A percentile compares a stretch with the other conserved stretches of the same genome.
These are phyloP conservation scores for Thaleichthys pacificus DNA, from an alignment of 2,797 vertebrate species.

Conservation along the genomic window DNA sequence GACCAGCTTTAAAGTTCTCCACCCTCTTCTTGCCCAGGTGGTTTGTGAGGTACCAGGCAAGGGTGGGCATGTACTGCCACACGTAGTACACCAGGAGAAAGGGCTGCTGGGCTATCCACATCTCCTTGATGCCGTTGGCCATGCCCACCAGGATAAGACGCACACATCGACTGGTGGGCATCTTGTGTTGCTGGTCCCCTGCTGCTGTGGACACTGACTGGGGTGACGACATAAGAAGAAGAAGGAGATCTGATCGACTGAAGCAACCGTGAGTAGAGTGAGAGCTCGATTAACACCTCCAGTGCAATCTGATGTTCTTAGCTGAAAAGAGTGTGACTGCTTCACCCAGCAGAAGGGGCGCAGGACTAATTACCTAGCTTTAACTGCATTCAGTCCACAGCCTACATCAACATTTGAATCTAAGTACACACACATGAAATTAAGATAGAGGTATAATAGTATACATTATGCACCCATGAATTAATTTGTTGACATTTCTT, in stretches of 20 bases:
- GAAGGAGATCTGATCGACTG: too few relatives aligned
- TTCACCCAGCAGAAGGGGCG: background rate
- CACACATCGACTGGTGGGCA: slow-evolving; percentile 85
- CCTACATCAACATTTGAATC: too few relatives aligned
- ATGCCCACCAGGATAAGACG: slow-evolving; percentile 83
- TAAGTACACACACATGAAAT: too few relatives aligned
- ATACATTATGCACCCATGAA: too few relatives aligned
- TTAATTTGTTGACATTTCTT: too few relatives aligned
- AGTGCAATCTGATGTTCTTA: too few relatives aligned
- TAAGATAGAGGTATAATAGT: too few relatives aligned
- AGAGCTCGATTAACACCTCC: too few relatives aligned
- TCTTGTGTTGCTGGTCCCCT: slow-evolving; percentile 84
- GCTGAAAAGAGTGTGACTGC: background rate
- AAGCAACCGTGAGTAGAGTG: too few relatives aligned
- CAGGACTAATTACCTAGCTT: background rate
- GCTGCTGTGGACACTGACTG: slow-evolving; percentile 63
- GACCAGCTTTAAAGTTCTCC: slow-evolving; percentile 86
- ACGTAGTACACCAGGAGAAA: slow-evolving; percentile 79
- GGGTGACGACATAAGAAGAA: background rate
- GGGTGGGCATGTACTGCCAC: slow-evolving; percentile 90
- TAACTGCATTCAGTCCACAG: background rate
- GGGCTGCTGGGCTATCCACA: slow-evolving; percentile 89
- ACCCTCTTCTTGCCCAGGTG: slow-evolving; percentile 81
- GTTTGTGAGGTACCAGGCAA: slow-evolving; percentile 79
- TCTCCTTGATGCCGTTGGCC: slow-evolving; percentile 86